Evolutionary conservation across 2,888 invertebrate species (phyloP), one percentile per base, ranked within the genome.

Genomic region (Andrena minutula): DNA sequence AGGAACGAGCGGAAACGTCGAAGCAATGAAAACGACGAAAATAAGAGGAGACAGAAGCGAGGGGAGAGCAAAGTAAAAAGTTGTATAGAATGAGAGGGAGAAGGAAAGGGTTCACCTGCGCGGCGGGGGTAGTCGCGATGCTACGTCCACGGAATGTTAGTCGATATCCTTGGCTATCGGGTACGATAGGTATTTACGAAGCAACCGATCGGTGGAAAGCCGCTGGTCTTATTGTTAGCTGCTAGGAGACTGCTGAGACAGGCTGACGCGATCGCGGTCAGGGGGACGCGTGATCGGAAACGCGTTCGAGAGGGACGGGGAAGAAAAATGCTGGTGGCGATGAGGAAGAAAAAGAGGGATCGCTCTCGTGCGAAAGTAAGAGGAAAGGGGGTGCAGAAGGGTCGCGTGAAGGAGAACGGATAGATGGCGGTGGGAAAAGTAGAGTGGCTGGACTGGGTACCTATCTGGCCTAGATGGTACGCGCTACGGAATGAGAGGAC

Each of bases 181-280:
- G 70, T 89, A 86, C 80, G 85, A 83, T 91, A 90, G 85, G 83
- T 91, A 90, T 92, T 92, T 91, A 91, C 89, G 89, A 88, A 88
- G 74, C 81, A 71, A 78, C 71, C 68, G 58, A n/a, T 28, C 30
- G 72, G 79, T 79, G 71, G 76, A 63, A 74, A 72, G 78, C 85
- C 83, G 60, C 79, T 82, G 77, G 81, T 41, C 28, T 26, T n/a
- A 35, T 64, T 41, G 41, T 41, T 41, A 1, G 41, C 41, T 41
- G 41, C 41, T 41, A 41, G 16, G 41, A 41, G 41, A 4, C 41
- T 41, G 41, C 4, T 41, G 16, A 1, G 41, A 41, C 12, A 41
- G 41, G 41, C 41, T 41, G 51, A 51, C 20, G 78, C 71, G 72
- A 76, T 65, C 66, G 70, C 35, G 69, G 66, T 81, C 65, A 47